Percentiles rank a stretch among this genome's conserved stretches.
Evolutionary conservation across 2,888 invertebrate genomes (phyloP).

Genomic region (Cyrtodaria siliqua): DNA sequence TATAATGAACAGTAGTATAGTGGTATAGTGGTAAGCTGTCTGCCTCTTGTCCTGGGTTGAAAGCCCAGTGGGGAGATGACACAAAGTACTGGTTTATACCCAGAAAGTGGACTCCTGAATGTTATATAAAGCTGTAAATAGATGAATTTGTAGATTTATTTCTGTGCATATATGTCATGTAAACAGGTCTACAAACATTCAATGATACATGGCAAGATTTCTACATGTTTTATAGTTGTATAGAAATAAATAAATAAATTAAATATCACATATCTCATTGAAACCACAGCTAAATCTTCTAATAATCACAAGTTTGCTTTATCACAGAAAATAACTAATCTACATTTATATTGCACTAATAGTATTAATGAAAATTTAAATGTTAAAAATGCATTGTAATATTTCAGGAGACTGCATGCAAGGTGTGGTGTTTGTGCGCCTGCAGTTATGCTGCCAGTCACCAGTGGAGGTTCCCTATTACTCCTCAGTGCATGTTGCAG

Average conservation of each 20-base stretch:
- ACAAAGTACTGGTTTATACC: conserved; percentile 21
- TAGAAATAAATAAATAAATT: conserved; percentile 28
- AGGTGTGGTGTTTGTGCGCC: conserved; percentile 32
- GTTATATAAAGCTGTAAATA: no score
- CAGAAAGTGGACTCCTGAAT: conserved; percentile 20
- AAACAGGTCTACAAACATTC: conserved; percentile 30
- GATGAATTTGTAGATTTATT: conserved; percentile 24
- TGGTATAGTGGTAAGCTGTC: conserved; percentile 16
- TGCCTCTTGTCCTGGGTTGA: conserved; percentile 16
- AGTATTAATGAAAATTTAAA: conserved; percentile 17
- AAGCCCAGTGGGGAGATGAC: conserved; percentile 14
- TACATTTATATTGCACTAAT: conserved; percentile 28
- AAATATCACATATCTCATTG: conserved; percentile 19
- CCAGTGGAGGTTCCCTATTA: conserved; percentile 30
- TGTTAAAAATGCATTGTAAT: conserved; percentile 31
- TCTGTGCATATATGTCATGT: conserved; percentile 28
- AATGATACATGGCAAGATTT: conserved; percentile 24
- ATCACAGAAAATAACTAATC: conserved; percentile 23
- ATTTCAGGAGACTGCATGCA: conserved; percentile 35
- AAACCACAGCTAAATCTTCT: conserved; percentile 17
- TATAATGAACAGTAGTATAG: conserved; percentile 9
- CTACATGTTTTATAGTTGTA: conserved; percentile 29
- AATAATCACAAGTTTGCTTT: conserved; percentile 10
- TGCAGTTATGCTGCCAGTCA: conserved; percentile 28
- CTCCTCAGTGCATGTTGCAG: conserved; percentile 22